phyloP scores from a whole-genome alignment of 1,140 invertebrate species.

The Saccostrea echinata region DNA sequence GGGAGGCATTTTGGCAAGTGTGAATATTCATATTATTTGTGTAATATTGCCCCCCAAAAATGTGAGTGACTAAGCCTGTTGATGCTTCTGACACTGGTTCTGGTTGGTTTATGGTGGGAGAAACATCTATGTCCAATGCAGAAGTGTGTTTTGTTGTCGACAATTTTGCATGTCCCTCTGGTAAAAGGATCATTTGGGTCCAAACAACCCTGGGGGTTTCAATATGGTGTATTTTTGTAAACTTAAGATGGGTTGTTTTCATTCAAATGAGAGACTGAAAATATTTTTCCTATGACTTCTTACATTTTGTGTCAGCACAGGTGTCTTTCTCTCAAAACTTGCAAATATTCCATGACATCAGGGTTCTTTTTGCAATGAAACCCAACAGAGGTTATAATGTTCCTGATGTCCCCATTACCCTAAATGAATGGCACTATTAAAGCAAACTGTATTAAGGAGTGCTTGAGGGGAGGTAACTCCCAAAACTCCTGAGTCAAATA shows the following conservation, averaged over 20 bases:
- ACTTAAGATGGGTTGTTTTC: no score
- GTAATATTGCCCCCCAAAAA: neutral
- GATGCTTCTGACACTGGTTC: no score
- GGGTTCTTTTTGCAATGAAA: neutral
- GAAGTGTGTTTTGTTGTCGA: no score
- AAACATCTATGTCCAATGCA: neutral
- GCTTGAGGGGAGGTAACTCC: neutral
- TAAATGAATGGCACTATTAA: neutral
- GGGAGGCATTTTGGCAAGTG: neutral
- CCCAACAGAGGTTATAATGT: neutral
- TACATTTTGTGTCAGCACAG: no score
- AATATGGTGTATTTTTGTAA: no score
- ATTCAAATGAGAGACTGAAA: no score
- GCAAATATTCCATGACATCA: no score
- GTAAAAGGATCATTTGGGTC: no score
- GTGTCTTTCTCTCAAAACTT: neutral
- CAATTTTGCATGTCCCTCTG: no score
- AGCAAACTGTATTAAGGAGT: neutral
- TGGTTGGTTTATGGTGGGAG: neutral
- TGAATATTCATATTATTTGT: neutral
- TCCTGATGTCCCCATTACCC: neutral
- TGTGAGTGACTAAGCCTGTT: neutral
- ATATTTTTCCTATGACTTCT: no score
- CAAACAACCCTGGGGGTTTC: no score
- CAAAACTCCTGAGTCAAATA: no score